Percentiles rank a stretch among this genome's conserved stretches.
Conservation (phyloP, 2,113 vertebrate species). For the Pithys albifrons region DNA sequence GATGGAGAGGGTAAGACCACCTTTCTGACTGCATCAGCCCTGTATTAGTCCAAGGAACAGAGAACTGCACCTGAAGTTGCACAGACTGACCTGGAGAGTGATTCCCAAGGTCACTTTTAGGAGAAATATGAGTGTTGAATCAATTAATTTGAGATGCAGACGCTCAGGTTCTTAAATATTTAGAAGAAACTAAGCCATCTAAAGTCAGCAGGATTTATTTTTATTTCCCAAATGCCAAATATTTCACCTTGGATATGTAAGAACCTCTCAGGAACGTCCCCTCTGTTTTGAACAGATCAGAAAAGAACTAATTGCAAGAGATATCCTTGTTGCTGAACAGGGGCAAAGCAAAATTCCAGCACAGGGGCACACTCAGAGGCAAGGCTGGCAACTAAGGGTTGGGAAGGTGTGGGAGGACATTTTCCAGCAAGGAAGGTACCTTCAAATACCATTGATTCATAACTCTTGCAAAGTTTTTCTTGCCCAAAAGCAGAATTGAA, state of each 20-base stretch:
- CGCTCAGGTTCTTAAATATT: neutral
- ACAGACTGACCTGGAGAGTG: neutral
- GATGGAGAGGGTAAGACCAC: neutral
- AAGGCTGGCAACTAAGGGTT: neutral
- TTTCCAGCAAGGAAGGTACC: neutral
- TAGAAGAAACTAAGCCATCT: neutral
- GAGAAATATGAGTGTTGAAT: neutral
- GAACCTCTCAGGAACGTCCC: neutral
- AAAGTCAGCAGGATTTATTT: neutral
- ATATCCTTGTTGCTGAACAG: neutral
- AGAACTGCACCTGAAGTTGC: too few species aligned
- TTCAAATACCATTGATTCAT: neutral
- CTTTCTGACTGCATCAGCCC: neutral
- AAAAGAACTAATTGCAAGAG: neutral
- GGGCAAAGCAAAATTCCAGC: neutral
- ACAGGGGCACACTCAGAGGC: neutral
- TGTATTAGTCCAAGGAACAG: neutral
- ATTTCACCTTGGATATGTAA: neutral
- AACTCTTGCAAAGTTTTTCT: neutral
- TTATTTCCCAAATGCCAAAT: neutral
- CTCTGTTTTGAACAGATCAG: neutral
- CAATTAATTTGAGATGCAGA: neutral
- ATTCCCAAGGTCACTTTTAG: neutral
- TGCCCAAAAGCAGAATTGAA: neutral
- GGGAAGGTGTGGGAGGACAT: neutral